These are phyloP conservation scores for Sesamia nonagrioides DNA, from an alignment of 1,140 invertebrate species.

Conservation along the genomic window DNA sequence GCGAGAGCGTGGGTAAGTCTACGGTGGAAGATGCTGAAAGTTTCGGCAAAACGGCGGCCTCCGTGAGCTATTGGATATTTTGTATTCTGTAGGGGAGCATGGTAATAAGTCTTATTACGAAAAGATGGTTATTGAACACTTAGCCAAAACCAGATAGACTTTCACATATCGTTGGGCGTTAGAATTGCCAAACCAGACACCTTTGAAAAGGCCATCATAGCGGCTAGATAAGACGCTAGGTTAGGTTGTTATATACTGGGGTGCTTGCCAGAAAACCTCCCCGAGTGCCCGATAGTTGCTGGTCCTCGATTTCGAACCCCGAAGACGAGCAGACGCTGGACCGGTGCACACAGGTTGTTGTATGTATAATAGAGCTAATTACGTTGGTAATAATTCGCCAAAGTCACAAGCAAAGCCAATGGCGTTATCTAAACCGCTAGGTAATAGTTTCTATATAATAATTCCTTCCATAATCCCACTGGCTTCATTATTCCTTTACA, in stretches of 20 bases:
- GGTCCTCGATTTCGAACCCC: no score
- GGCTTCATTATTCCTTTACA: neutral
- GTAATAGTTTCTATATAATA: neutral
- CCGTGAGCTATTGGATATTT: constrained; percentile 41
- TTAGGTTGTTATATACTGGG: no score
- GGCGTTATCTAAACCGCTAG: neutral
- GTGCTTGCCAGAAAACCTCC: no score
- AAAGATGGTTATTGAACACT: no score
- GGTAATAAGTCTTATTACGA: no score
- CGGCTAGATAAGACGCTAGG: constrained; percentile 46
- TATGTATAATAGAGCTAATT: constrained; percentile 21
- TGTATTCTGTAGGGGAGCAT: constrained; percentile 44
- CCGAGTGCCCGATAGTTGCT: no score
- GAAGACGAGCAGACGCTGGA: no score
- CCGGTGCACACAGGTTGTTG: no score
- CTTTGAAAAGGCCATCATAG: no score
- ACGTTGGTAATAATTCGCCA: no score
- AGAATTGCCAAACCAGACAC: no score
- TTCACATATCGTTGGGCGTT: constrained; percentile 48
- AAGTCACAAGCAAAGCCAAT: neutral
- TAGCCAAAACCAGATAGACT: constrained; percentile 53
- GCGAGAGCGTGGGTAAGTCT: constrained; percentile 27
- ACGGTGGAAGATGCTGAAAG: constrained; percentile 44
- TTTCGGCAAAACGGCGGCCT: constrained; percentile 51
- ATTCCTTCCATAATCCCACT: neutral